A percentile compares a stretch with the other conserved stretches of the same genome.
Evolutionary conservation across 2,797 vertebrate species (phyloP).

Genomic region (Cryptoprocta ferox): DNA sequence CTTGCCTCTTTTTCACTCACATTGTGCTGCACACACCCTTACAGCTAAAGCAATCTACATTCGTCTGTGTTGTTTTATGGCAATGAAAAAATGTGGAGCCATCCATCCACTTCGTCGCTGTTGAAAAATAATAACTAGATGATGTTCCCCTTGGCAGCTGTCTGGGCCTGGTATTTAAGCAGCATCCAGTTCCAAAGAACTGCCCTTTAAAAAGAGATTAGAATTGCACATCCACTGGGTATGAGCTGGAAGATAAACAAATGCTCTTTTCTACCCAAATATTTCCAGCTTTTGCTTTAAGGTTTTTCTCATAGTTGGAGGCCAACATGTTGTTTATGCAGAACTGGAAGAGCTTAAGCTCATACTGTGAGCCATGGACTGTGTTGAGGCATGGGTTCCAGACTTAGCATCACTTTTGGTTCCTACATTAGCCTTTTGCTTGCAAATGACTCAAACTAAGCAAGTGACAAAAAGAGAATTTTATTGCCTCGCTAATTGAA

Average conservation of each 20-base stretch:
- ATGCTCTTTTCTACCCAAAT: slow-evolving; percentile 64
- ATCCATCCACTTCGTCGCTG: slow-evolving; percentile 33
- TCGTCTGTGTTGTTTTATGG: slow-evolving; percentile 17
- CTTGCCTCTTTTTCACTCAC: not conserved
- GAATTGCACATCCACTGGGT: not conserved
- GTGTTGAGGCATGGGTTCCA: not conserved
- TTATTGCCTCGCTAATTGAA: not conserved
- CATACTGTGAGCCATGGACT: not conserved
- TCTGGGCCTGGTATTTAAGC: slow-evolving; percentile 52
- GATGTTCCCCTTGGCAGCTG: slow-evolving; percentile 73
- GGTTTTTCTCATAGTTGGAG: slow-evolving; percentile 38
- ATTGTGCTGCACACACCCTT: not conserved
- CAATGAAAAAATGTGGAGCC: not conserved
- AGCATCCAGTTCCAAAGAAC: slow-evolving; percentile 49
- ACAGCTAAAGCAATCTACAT: not conserved
- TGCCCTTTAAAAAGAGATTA: slow-evolving; percentile 68
- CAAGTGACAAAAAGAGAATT: not conserved
- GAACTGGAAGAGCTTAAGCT: not conserved
- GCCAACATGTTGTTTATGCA: not conserved
- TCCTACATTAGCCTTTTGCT: not conserved
- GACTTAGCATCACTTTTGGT: not conserved
- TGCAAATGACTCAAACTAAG: not conserved
- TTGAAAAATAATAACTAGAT: slow-evolving; percentile 70
- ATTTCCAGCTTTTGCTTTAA: slow-evolving; percentile 67
- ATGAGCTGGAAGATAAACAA: slow-evolving; percentile 76